Base-by-base conservation (phyloP, 2,888 invertebrate species). In the Drosophila infuscata region DNA sequence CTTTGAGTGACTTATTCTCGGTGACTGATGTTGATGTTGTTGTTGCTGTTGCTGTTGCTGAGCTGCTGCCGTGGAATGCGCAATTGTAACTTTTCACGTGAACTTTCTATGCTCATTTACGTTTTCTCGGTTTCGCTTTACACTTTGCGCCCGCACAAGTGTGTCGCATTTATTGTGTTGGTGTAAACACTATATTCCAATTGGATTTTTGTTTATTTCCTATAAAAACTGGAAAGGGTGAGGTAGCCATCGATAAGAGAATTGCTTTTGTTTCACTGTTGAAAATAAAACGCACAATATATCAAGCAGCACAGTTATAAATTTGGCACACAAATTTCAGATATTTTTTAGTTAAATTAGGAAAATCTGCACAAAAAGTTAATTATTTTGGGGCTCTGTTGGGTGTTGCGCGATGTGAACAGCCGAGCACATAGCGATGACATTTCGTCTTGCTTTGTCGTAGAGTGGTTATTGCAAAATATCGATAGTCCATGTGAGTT, bases 71-170 rank as follows among this genome's bases (percentile, higher is more conserved):
- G 86, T 82, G 83, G 83, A 89, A 82, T 89, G 88, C 84, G 84
- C 86, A 89, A 88, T 89, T 72, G 53, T 48, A 62, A 20, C 29
- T 61, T 75, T 88, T 75, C 59, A 61, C 69, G 60, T 70, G 48
- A 74, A 77, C 70, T 88, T 88, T 75, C 56, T 82, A 70, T 38
- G 53, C 68, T 65, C 77, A 63, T 57, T 69, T 65, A 61, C 63
- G 69, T 77, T 72, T 66, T 72, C 68, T 77, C 65, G 52, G 67
- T 66, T 70, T 75, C 43, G 49, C 20, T 58, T 63, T 43, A 75
- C 72, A 75, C 69, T 76, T 69, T 76, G 82, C 68, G 88, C 88
- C 89, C 73, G 88, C 89, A 89, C 88, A 89, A 86, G 67, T 61
- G 78, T 73, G 69, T 83, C 67, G 70, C 57, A 62, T 59, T 82